Evolutionary conservation across 92 coral and sea anemone species (phyloP).

Genomic region (Parazoanthus darwini): DNA sequence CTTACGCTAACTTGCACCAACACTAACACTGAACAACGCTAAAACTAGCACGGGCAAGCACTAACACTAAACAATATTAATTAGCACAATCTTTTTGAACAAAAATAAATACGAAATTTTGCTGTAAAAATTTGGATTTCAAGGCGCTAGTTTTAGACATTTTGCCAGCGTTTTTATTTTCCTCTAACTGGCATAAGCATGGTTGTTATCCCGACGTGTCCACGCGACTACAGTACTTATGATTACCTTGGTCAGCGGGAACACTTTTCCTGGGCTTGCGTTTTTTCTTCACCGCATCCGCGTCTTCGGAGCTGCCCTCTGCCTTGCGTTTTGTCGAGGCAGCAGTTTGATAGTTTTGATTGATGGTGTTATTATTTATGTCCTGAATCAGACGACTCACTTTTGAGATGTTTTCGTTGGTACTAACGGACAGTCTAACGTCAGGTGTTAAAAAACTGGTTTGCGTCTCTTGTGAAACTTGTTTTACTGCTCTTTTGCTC

Average conservation of each 20-base stretch:
- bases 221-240: neutral
- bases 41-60: no score
- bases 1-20: no score
- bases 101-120: no score
- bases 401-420: neutral
- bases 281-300: neutral
- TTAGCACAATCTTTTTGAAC: no score
- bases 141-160: no score
- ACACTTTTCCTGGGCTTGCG: neutral
- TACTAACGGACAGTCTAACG: neutral
- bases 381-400: neutral
- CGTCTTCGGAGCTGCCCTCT: neutral
- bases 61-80: no score
- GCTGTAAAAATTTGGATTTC: no score
- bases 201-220: no score
- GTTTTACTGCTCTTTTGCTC: neutral
- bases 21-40: no score
- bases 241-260: slow-evolving; percentile 12
- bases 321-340: slow-evolving; percentile 4
- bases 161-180: no score
- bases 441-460: neutral
- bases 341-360: neutral
- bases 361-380: neutral
- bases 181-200: no score
- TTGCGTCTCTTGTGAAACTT: slow-evolving; percentile 6